Base-by-base conservation (phyloP, 2,888 invertebrate species). In the Monopis laevigella region DNA sequence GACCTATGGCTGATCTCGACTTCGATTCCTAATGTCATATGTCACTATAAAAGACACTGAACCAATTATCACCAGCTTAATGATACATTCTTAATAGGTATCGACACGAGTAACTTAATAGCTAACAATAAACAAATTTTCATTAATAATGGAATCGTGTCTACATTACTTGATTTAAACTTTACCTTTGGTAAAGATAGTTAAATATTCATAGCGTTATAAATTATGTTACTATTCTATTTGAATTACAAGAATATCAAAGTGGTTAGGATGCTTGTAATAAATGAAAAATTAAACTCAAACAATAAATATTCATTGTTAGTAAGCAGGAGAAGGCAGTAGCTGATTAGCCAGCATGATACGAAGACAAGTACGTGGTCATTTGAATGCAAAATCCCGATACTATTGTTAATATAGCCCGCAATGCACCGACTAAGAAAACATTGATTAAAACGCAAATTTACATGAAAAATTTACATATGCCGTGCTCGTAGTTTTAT, bases 361-460 rank as follows among this genome's bases (percentile, higher is more conserved):
- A 36, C 21, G 36, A 36, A 21, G 36, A 46, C 52, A 55, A 75
- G 75, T 75, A 74, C 59, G 55, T 40, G 44, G 56, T 53, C 64
- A 71, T 73, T 75, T 72, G 67, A 75, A 77, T 77, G 60, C 58
- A 52, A 47, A 43, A 45, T 53, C 64, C 59, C 16, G 75, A 75
- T 75, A 74, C 60, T 66, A 74, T 75, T 75, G 75, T 74, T 68
- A 58, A 54, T 59, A 58, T 51, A 51, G 54, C 58, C 55, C 49
- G 52, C 55, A 51, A 54, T 51, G 54, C 47, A 41, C 51, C 52
- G 47, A 52, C 57, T 54, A 55, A 59, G 55, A 56, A 59, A 62
- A 67, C 70, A 68, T 71, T 73, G 77, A 78, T 77, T 78, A 75
- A 70, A 67, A 69, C 63, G 56, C 61, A 59, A 63, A 70, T 73